Evolutionary conservation across 2,888 invertebrate species (phyloP), one percentile per base, ranked within the genome.

Genomic region (Cistogaster globosa): DNA sequence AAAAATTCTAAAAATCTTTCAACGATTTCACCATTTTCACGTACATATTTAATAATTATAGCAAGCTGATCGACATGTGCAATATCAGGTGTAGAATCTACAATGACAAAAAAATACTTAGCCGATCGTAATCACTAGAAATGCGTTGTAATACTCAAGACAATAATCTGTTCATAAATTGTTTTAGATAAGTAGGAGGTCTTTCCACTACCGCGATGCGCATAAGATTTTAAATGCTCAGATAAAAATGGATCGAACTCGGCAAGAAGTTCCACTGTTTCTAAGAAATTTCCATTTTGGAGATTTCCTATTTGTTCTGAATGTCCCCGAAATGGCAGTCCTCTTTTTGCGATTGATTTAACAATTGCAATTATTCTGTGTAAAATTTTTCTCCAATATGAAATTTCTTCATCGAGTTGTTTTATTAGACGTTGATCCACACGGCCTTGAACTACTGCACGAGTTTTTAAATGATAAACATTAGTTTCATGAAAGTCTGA

Each of bases 81-180:
- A 58, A 71, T 71, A 71, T 58, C 71, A 45, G 71, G 71, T 60
- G 71, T 71, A 58, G 71, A 71, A 26, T 57, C 26, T 12, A 57
- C 55, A 57, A 57, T 57, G 26, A 57, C 14, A 57, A 12, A 26
- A 26, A 58, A 55, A 55, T 58, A 45, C 42, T 55, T 57, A 55
- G 55, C 55, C 8, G 22, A 57, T 57, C 14, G 57, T 18, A 71
- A 45, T 57, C 48, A 45, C 20, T 60, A 26, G 42, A 58, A 58
- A 57, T 57, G 55, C 14, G 55, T 22, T 57, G 22, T 57, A 57
- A 57, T 57, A 57, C 55, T 57, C 58, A 58, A 71, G 14, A 58
- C 48, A 58, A 45, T 71, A 71, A 58, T 58, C 16, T 71, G 42
- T 71, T 42, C 58, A 42, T 57, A 71, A n/a, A 71, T 58, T 42